A percentile compares a stretch with the other conserved stretches of the same genome.
phyloP scores from a whole-genome alignment of 2,888 invertebrate species.

The Sinotaia quadrata region DNA sequence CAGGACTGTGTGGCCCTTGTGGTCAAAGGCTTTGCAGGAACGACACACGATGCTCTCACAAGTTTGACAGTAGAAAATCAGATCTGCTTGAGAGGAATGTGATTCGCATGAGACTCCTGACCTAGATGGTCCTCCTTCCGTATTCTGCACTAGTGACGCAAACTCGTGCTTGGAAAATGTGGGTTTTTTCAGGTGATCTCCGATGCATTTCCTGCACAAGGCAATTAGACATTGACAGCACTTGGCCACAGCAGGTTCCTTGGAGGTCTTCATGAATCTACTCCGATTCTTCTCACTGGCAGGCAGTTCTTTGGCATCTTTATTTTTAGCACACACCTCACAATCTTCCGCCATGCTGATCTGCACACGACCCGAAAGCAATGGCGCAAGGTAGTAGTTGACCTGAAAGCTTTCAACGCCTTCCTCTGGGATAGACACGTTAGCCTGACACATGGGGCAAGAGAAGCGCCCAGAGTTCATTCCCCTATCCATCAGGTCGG shows the following conservation, averaged over 20 bases:
- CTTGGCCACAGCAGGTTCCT: neutral
- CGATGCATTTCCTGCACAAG: neutral
- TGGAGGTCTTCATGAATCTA: too few relatives aligned
- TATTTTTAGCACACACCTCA: neutral
- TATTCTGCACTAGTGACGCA: neutral
- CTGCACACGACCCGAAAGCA: conserved; percentile 5
- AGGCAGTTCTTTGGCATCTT: neutral
- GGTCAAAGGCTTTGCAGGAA: conserved; percentile 10
- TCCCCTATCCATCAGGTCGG: conserved; percentile 25
- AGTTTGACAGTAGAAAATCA: neutral
- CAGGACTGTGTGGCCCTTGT: neutral
- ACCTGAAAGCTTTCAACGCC: conserved; percentile 25
- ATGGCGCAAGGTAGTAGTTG: conserved; percentile 24
- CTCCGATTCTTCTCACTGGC: neutral
- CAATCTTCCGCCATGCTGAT: neutral
- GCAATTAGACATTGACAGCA: neutral
- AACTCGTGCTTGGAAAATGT: neutral
- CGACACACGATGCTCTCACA: conserved; percentile 9
- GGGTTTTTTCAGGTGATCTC: conserved; percentile 6
- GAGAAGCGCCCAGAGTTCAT: neutral
- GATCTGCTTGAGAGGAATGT: neutral
- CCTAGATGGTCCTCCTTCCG: neutral
- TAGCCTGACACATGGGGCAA: conserved; percentile 17
- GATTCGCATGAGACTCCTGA: conserved; percentile 13
- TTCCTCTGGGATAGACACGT: conserved; percentile 14